Conservation (phyloP, 2,113 vertebrate genomes). For the Corythornis vintsioides region DNA sequence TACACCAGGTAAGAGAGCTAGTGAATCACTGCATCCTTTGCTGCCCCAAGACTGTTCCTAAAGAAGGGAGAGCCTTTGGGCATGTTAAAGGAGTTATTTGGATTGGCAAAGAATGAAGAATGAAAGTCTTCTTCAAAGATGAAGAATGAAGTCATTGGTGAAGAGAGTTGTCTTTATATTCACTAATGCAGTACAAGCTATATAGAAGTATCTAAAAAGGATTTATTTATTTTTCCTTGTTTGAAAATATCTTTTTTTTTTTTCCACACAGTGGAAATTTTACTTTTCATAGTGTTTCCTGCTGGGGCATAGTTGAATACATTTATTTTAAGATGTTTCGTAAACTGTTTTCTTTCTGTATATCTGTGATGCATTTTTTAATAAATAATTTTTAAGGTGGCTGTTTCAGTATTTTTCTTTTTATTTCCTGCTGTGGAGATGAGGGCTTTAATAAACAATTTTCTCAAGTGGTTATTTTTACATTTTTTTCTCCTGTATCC, state of each 20-base stretch:
- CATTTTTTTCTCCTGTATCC: constrained; percentile 24
- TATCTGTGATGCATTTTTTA: constrained; percentile 51
- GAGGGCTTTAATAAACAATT: constrained; percentile 69
- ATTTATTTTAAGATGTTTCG: constrained; percentile 58
- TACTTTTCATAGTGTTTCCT: constrained; percentile 30
- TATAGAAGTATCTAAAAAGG: neutral
- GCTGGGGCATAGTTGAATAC: constrained; percentile 44
- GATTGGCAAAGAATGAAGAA: neutral
- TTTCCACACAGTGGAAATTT: constrained; percentile 20
- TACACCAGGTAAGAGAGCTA: neutral
- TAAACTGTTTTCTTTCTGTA: constrained; percentile 50
- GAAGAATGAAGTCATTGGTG: neutral
- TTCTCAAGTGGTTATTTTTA: constrained; percentile 64
- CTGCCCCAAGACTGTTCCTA: neutral
- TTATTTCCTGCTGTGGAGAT: constrained; percentile 68
- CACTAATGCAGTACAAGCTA: neutral
- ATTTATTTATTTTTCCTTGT: neutral
- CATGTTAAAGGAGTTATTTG: neutral
- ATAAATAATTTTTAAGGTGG: constrained; percentile 70
- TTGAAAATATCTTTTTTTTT: constrained; percentile 34
- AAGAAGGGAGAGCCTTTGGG: neutral
- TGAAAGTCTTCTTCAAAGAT: too few species aligned
- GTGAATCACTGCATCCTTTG: neutral
- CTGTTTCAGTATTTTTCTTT: constrained; percentile 52
- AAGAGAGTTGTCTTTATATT: neutral